A percentile compares a stretch with the other conserved stretches of the same genome.
Evolutionary conservation across 2,797 vertebrate genomes (phyloP).

Genomic region (Mus caroli): DNA sequence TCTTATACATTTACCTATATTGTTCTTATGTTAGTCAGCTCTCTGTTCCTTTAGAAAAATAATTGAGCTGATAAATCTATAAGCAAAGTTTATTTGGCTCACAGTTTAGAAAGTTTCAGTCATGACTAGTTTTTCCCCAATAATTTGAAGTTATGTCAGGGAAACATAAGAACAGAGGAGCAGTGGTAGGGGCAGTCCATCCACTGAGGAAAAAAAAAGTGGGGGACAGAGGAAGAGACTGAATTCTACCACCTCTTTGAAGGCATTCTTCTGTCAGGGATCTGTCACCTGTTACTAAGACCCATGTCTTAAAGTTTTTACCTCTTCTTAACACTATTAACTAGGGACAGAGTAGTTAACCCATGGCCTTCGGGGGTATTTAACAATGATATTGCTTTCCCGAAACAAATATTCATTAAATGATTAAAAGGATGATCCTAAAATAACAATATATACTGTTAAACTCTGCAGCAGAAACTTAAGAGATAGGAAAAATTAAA

Average conservation of each 20-base stretch:
- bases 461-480: background rate
- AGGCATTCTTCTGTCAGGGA: accelerated
- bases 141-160: background rate
- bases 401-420: background rate
- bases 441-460: background rate
- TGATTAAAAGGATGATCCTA: background rate
- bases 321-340: accelerated
- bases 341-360: background rate
- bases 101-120: background rate
- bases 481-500: background rate
- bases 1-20: background rate
- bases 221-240: background rate
- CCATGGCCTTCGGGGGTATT: background rate
- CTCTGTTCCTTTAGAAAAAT: background rate
- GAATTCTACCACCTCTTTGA: background rate
- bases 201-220: no score
- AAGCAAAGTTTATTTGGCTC: background rate
- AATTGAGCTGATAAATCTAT: background rate
- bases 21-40: background rate
- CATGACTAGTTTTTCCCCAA: no score
- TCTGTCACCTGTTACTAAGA: no score
- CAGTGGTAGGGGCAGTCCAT: background rate
- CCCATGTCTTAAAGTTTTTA: background rate
- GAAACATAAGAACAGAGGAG: background rate
- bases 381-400: background rate